Conservation (phyloP, 1,140 invertebrate species). For the Drosophila subpulchrella region DNA sequence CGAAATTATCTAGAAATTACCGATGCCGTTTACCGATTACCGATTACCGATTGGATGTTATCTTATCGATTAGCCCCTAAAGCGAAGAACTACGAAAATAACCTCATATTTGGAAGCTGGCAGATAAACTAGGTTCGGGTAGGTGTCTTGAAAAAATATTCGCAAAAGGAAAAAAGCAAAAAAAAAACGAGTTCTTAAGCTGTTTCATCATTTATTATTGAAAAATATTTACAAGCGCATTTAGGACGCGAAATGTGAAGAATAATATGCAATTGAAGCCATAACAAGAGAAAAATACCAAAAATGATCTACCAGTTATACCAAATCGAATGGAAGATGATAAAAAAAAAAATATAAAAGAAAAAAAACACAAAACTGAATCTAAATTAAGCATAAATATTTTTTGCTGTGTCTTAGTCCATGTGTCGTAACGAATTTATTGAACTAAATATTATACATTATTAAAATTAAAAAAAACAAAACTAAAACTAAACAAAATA, state of each 20-base stretch:
- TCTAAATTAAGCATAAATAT: slow-evolving; percentile 81
- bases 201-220: slow-evolving; percentile 71
- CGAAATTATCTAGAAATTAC: slow-evolving; percentile 40
- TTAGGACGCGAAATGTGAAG: slow-evolving; percentile 53
- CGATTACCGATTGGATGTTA: slow-evolving; percentile 1
- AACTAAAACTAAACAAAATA: slow-evolving; percentile 19
- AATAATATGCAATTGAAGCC: slow-evolving; percentile 51
- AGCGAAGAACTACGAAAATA: slow-evolving; percentile 14
- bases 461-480: slow-evolving; percentile 42
- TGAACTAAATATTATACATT: slow-evolving; percentile 67
- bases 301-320: slow-evolving; percentile 1
- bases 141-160: slow-evolving; percentile 32
- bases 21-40: slow-evolving; percentile 13
- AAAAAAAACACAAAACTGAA: slow-evolving; percentile 53
- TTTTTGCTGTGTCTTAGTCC: slow-evolving; percentile 82
- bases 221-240: slow-evolving; percentile 72
- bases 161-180: not conserved
- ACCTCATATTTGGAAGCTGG: slow-evolving; percentile 33
- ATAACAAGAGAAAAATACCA: slow-evolving; percentile 15
- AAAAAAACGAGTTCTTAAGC: slow-evolving; percentile 49
- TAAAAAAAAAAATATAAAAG: slow-evolving; percentile 16
- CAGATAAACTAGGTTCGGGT: slow-evolving; percentile 6
- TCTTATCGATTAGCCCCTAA: slow-evolving; percentile 45
- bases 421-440: slow-evolving; percentile 82
- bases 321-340: slow-evolving; percentile 12